Base-by-base conservation (phyloP, 2,888 invertebrate species). In the Plusia festucae region DNA sequence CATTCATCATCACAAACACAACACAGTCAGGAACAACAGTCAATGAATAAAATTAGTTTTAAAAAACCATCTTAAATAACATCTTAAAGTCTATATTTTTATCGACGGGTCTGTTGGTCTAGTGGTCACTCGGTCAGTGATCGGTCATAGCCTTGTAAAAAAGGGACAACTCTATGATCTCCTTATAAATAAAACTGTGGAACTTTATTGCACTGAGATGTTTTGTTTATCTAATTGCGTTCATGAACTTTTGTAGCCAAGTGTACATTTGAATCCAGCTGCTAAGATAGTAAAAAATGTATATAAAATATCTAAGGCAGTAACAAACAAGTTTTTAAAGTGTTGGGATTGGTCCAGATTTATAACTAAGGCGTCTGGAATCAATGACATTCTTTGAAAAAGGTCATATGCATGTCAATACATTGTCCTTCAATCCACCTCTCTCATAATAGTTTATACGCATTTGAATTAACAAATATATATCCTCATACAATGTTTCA, bases 361-460 rank as follows among this genome's bases (percentile, higher is more conserved):
- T 20, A 40, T n/a, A 40, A n/a, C 9, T 49, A 11, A 18, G 46
- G 20, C 11, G 46, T 20, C 46, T 49, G 46, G 46, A 49, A 49
- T 20, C 46, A 49, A 49, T 18, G 9, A 18, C 13, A 49, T 49
- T 20, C 46, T 49, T n/a, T 49, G 20, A 20, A 20, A 49, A 49
- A 49, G 46, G 46, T 49, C 46, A 49, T 40, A 15, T 40, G 6
- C n/a, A 34, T n/a, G n/a, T n/a, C n/a, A 40, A 40, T 40, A 40
- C 6, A 6, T n/a, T n/a, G 40, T n/a, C 40, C n/a, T 40, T 40
- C 40, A 40, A n/a, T 4, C 40, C 2, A 1, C n/a, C 40, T 40
- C n/a, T 15, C n/a, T 3, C n/a, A 4, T 40, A 5, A n/a, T 40
- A 6, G n/a, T 40, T 15, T 40, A 7, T 30, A 30, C 5, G 5